These are phyloP conservation scores for Vidua macroura DNA, from an alignment of 2,113 vertebrate species.

Conservation along the genomic window DNA sequence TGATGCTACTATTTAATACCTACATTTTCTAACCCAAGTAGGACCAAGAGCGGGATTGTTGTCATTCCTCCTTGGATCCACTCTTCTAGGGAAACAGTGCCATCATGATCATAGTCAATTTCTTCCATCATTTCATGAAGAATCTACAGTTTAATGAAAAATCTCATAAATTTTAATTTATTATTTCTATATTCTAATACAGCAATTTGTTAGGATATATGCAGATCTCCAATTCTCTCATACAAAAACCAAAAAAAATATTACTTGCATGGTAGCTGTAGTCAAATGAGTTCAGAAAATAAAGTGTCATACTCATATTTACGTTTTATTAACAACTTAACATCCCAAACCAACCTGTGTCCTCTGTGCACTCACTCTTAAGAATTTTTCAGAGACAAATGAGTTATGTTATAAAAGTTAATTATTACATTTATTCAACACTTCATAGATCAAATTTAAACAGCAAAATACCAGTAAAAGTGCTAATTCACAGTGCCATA, in stretches of 20 bases:
- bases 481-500: background rate
- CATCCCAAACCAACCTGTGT: background rate
- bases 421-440: background rate
- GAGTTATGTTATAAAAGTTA: background rate
- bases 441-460: background rate
- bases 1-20: constrained; percentile 26
- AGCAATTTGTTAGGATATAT: background rate
- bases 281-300: background rate
- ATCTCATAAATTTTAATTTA: background rate
- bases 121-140: constrained; percentile 98
- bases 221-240: background rate
- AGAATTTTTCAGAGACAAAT: background rate
- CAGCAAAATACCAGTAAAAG: background rate
- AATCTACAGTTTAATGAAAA: constrained; percentile 75
- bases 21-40: constrained; percentile 91
- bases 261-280: background rate
- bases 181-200: background rate
- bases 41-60: constrained; percentile 90
- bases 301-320: background rate
- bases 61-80: constrained; percentile 98
- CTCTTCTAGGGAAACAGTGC: constrained; percentile 90
- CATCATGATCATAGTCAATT: constrained; percentile 93
- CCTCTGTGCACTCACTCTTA: background rate
- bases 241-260: background rate
- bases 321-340: background rate